Evolutionary conservation across 30 jellyfish, hydroid and myxozoan genomes (phyloP), one percentile per base, ranked within the genome.

Genomic region (Hydractinia echinata): DNA sequence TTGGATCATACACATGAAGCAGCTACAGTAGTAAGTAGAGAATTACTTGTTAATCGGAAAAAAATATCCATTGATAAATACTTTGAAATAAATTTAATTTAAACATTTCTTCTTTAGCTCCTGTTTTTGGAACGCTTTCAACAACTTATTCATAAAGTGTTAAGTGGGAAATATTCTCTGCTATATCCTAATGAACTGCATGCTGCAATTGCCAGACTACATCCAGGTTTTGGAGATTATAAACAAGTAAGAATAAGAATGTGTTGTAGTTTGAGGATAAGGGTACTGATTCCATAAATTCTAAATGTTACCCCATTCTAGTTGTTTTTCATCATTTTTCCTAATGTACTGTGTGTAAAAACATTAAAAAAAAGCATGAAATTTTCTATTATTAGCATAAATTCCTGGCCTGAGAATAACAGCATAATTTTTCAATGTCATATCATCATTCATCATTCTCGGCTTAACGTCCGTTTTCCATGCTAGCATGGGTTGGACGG

Each of bases 181-280:
- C 14, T 90, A 21, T 83, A 76, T 58, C 90, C 95, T 51, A 52
- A 61, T 5, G 90, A 82, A 51, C 86, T 90, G 54, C 91, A 90
- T 79, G 76, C 44, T 51, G 95, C 95, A 7, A 39, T 90, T 30
- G 60, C 88, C 8, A 84, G 82, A 61, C 83, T 85, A 7, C 95
- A 82, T 70, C 68, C 89, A 4, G 53, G 82, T 2, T 90, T 90
- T 79, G 95, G 95, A 0, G 95, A 90, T 64, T 64, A 81, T 14
- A 90, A 90, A 83, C 97, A 90, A 95, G 97, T 90, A 55, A 14
- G 77, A 30, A 30, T 30, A 30, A 30, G 44, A 30, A 30, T 30
- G 44, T 30, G 44, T 2, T 30, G 44, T 30, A 30, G 44, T 30
- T 30, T 30, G 44, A 30, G 2, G 2, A 30, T 30, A 2, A 30